Evolutionary conservation across 1,140 invertebrate species (phyloP).

Genomic region (Metopolophium dirhodum): DNA sequence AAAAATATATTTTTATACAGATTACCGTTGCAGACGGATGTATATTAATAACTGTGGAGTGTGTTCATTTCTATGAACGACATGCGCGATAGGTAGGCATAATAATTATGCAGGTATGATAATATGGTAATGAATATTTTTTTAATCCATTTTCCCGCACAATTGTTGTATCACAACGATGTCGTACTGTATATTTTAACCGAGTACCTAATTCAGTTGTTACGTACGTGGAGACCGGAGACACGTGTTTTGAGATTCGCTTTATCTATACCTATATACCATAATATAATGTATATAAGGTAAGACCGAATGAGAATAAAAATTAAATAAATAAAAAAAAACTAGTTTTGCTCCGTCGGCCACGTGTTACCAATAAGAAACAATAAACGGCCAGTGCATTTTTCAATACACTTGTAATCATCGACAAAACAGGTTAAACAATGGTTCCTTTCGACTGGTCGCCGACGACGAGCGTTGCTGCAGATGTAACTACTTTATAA

Average conservation of each 20-base stretch:
- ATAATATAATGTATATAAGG: not conserved
- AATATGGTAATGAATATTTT: not conserved
- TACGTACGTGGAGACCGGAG: not conserved
- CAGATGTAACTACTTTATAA: not conserved
- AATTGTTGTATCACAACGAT: not conserved
- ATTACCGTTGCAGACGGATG: too few relatives aligned
- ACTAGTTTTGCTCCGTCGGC: not conserved
- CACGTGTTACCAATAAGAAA: slow-evolving; percentile 2
- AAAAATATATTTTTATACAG: too few relatives aligned
- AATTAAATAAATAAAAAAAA: slow-evolving; percentile 6
- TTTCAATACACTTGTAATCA: not conserved
- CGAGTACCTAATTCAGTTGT: not conserved
- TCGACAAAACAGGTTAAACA: slow-evolving; percentile 26
- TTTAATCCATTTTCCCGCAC: not conserved
- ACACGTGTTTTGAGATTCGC: not conserved
- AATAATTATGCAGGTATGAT: not conserved
- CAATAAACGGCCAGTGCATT: not conserved
- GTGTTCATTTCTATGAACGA: too few relatives aligned
- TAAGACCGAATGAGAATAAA: not conserved
- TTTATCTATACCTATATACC: not conserved
- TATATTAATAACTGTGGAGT: too few relatives aligned
- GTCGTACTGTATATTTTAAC: not conserved
- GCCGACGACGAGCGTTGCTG: not conserved
- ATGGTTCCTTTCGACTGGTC: not conserved
- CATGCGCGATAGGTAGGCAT: too few relatives aligned